Conservation (phyloP, 2,797 vertebrate genomes). For the Sardinella longiceps region DNA sequence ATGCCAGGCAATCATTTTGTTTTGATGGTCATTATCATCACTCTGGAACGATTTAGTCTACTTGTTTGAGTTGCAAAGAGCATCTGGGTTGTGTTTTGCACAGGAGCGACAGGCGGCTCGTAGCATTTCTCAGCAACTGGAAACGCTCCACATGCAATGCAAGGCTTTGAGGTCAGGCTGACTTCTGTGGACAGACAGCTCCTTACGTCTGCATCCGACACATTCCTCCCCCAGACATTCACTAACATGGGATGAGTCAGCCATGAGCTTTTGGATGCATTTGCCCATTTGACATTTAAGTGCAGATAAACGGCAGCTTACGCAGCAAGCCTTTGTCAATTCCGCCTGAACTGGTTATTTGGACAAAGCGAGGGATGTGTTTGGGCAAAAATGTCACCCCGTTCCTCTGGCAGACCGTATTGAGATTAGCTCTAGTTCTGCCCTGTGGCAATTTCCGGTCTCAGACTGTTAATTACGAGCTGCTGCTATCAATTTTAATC, state of each 20-base stretch:
- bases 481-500: constrained; percentile 15
- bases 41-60: neutral
- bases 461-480: neutral
- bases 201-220: neutral
- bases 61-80: neutral
- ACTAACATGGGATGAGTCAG: constrained; percentile 1
- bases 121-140: neutral
- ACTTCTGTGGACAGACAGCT: neutral
- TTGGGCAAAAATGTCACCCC: constrained; percentile 2
- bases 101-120: neutral
- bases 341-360: neutral
- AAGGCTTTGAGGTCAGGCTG: neutral
- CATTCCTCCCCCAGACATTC: neutral
- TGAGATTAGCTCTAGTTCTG: neutral
- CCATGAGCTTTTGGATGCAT: neutral
- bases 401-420: neutral
- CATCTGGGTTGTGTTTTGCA: neutral
- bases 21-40: neutral
- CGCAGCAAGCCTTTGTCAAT: neutral
- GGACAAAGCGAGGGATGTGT: neutral
- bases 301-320: neutral
- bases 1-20: neutral
- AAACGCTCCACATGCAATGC: neutral
- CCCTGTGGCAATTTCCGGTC: neutral
- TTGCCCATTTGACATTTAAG: constrained; percentile 17